A percentile compares a stretch with the other conserved stretches of the same genome.
Evolutionary conservation across 2,888 invertebrate species (phyloP).

Genomic region (Ormia ochracea): DNA sequence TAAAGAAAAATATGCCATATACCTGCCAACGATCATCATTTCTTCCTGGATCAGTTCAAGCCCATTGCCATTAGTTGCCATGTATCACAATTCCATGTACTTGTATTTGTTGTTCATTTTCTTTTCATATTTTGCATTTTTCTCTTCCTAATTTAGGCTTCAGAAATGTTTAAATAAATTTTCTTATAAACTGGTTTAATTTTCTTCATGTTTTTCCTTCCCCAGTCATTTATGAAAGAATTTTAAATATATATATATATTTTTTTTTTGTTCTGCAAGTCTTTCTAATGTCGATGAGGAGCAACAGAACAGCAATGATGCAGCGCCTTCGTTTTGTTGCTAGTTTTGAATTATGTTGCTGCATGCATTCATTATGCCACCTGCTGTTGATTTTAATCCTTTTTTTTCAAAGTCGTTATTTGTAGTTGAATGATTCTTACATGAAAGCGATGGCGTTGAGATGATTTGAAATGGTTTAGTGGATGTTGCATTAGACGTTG

Average conservation of each 20-base stretch:
- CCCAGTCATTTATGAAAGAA: conserved; percentile 41
- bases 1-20: neutral
- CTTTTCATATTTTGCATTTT: conserved; percentile 18
- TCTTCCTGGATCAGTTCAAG: neutral
- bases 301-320: neutral
- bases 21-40: conserved; percentile 46
- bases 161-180: conserved; percentile 36
- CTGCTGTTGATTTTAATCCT: conserved; percentile 59
- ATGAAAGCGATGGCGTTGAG: conserved; percentile 55
- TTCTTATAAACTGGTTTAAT: conserved; percentile 48
- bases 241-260: conserved; percentile 48
- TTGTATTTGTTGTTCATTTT: neutral
- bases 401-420: conserved; percentile 19
- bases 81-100: neutral
- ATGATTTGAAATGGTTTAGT: conserved; percentile 49
- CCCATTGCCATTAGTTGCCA: conserved; percentile 18
- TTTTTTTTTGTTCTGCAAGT: conserved; percentile 40
- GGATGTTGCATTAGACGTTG: conserved; percentile 17
- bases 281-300: conserved; percentile 40
- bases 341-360: neutral
- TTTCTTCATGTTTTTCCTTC: neutral
- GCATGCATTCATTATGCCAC: conserved; percentile 52
- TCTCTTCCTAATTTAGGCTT: conserved; percentile 41
- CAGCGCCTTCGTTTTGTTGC: conserved; percentile 18
- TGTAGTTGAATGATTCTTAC: conserved; percentile 56